Base-by-base conservation (phyloP, 2,888 invertebrate species). In the Congeria kusceri region DNA sequence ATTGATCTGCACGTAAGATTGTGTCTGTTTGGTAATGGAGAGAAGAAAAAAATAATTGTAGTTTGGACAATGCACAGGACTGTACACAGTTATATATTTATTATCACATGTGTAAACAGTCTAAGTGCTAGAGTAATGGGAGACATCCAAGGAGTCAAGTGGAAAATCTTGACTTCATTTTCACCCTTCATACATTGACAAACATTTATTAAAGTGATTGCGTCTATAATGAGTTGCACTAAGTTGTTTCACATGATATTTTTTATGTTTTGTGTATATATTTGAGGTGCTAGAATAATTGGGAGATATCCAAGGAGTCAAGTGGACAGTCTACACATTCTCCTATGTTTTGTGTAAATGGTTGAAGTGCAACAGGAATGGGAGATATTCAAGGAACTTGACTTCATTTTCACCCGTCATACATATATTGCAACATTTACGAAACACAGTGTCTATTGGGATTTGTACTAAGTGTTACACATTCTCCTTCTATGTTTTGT, bases 331-430 rank as follows among this genome's bases (percentile, higher is more conserved):
- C 39, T 39, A n/a, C n/a, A n/a, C n/a, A n/a, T n/a, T n/a, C n/a
- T 46, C 11, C 47, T 7, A 7, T 39, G 1, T 28, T 57, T 56
- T 57, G 28, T 75, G 53, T 66, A 68, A 69, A 77, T 72, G 69
- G 68, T 80, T 57, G n/a, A 79, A 70, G 67, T 83, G 83, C 80
- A 56, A 85, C 25, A 85, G 13, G 23, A 74, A 80, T 9, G 72
- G 70, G 63, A 77, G 73, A 77, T 64, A 74, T 83, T 79, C 80
- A 83, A 85, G 80, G 74, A 70, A 67, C n/a, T 23, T 39, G n/a
- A 32, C n/a, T 62, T 61, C 65, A 70, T 77, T 77, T 68, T 71
- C 76, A 77, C 70, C 58, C 70, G 61, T 61, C 62, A 71, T 59
- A 71, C 62, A 74, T 56, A 39, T 15, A 39, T 39, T 39, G 9